Conservation (phyloP, 2,797 vertebrate genomes). For the Benthosema pterotum region DNA sequence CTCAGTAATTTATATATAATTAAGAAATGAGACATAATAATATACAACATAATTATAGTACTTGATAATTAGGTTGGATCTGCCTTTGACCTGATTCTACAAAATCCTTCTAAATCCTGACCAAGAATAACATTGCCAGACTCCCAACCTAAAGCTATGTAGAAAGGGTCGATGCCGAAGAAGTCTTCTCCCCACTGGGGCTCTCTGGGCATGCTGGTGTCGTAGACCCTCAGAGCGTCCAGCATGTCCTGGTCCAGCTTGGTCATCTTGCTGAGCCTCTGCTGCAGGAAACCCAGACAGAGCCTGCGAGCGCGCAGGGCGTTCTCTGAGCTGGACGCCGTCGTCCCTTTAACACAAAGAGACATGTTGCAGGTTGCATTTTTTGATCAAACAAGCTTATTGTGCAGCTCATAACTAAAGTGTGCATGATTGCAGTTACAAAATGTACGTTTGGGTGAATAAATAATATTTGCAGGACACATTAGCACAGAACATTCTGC, state of each 20-base stretch:
- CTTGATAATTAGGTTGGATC: too few species aligned
- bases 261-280: constrained; percentile 80
- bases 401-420: too few species aligned
- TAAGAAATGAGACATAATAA: too few species aligned
- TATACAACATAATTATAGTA: too few species aligned
- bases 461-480: too few species aligned
- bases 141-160: constrained; percentile 86
- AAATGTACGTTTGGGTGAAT: too few species aligned
- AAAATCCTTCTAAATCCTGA: too few species aligned
- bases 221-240: constrained; percentile 87
- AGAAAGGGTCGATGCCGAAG: constrained; percentile 94
- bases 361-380: not conserved
- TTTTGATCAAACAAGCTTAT: not conserved
- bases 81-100: too few species aligned
- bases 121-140: too few species aligned
- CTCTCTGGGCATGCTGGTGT: constrained; percentile 78
- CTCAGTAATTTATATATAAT: too few species aligned
- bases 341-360: constrained; percentile 79
- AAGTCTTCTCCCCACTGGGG: constrained; percentile 85
- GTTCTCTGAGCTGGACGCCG: constrained; percentile 80
- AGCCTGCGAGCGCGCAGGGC: constrained; percentile 82
- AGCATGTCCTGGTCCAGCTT: constrained; percentile 81
- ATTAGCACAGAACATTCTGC: too few species aligned
- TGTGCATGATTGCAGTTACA: too few species aligned
- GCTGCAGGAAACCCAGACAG: constrained; percentile 85